Percentiles rank a stretch among this genome's conserved stretches.
Evolutionary conservation across 2,113 vertebrate species (phyloP).

Genomic region (Phalacrocorax carbo): DNA sequence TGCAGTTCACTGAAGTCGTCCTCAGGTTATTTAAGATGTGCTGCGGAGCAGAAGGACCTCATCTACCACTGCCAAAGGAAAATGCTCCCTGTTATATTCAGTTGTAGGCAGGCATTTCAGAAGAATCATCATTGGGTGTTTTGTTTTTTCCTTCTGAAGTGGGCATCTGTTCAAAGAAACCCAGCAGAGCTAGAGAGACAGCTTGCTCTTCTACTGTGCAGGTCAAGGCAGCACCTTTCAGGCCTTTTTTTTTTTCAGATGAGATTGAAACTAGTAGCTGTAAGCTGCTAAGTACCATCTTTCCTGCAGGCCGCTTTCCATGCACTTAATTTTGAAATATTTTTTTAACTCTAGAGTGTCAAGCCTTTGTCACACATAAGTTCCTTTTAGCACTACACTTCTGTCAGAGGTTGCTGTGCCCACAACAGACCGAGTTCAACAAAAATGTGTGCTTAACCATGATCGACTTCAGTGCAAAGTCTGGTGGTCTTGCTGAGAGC

Average conservation of each 20-base stretch:
- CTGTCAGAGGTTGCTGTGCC: not conserved
- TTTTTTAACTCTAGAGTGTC: not conserved
- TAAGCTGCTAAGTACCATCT: not conserved
- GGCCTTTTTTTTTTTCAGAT: not conserved
- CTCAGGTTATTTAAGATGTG: not conserved
- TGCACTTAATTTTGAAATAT: not conserved
- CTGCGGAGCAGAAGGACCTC: not conserved
- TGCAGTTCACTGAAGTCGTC: not conserved
- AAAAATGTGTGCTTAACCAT: not conserved
- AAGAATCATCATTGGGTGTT: accelerated
- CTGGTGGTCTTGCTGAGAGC: not conserved
- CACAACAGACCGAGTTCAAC: not conserved
- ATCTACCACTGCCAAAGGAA: not conserved
- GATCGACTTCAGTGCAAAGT: not conserved
- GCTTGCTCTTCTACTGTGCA: not conserved
- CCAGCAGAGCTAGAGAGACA: not conserved
- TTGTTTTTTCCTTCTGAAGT: not conserved
- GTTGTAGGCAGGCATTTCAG: not conserved
- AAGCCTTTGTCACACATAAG: not conserved
- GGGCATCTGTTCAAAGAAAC: not conserved
- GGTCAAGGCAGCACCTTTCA: not conserved
- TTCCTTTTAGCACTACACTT: not conserved
- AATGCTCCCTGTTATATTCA: not conserved
- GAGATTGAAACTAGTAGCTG: accelerated
- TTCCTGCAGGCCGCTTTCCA: not conserved